These are phyloP conservation scores for Plectrocnemia conspersa DNA, from an alignment of 1,140 invertebrate species.

Conservation along the genomic window DNA sequence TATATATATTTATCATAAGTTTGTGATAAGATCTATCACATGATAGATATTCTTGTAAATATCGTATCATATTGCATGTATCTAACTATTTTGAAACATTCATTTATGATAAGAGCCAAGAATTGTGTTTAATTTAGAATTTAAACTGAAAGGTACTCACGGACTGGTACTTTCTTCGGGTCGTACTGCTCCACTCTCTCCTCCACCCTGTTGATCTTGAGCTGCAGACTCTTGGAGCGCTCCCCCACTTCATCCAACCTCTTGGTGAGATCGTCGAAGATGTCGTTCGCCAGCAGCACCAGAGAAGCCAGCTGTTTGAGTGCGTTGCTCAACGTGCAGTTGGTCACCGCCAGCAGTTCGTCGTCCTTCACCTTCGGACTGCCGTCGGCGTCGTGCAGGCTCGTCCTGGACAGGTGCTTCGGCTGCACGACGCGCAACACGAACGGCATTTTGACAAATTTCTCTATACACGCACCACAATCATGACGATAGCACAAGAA, in stretches of 20 bases:
- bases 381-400: slow-evolving; percentile 55
- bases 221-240: slow-evolving; percentile 58
- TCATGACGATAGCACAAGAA: neutral
- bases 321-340: slow-evolving; percentile 70
- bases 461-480: neutral
- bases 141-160: slow-evolving; percentile 72
- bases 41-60: too few species aligned
- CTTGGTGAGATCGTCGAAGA: slow-evolving; percentile 67
- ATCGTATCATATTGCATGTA: too few species aligned
- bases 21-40: too few species aligned
- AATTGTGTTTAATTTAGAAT: too few species aligned
- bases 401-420: slow-evolving; percentile 60
- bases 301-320: slow-evolving; percentile 73
- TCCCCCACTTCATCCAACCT: slow-evolving; percentile 64
- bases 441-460: slow-evolving; percentile 59
- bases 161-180: slow-evolving; percentile 76
- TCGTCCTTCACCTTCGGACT: slow-evolving; percentile 57
- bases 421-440: slow-evolving; percentile 66
- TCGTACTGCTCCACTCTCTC: slow-evolving; percentile 61
- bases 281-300: slow-evolving; percentile 69
- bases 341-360: slow-evolving; percentile 70
- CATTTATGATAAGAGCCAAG: too few species aligned
- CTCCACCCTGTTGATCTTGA: slow-evolving; percentile 58
- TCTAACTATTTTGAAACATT: too few species aligned
- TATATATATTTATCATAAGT: too few species aligned